Percentiles rank a stretch among this genome's conserved stretches.
Conservation (phyloP, 2,888 invertebrate genomes). For the Nesidiocoris tenuis region DNA sequence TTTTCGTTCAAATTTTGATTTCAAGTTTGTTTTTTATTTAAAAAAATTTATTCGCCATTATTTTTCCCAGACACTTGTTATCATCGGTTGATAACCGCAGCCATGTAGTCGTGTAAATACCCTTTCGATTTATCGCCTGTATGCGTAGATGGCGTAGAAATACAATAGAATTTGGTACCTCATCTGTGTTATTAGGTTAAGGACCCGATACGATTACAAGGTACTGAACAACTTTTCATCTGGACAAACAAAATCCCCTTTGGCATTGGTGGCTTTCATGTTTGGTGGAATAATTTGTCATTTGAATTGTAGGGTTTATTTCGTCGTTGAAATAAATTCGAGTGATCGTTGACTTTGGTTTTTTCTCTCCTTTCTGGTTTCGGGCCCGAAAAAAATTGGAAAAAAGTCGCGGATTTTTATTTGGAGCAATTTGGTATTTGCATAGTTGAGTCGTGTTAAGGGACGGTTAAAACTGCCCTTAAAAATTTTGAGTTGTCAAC, state of each 20-base stretch:
- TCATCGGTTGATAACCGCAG: too few species aligned
- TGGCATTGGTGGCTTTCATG: conserved; percentile 3
- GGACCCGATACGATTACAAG: neutral
- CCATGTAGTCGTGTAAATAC: too few species aligned
- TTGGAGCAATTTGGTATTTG: neutral
- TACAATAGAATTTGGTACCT: too few species aligned
- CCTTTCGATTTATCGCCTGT: too few species aligned
- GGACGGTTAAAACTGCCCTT: neutral
- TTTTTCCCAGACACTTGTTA: too few species aligned
- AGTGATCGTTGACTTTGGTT: neutral
- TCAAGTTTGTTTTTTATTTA: too few species aligned
- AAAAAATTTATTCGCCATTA: too few species aligned
- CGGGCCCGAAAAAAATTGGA: too few species aligned
- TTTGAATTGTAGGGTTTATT: neutral
- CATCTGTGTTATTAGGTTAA: conserved; percentile 35
- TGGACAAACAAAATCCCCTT: neutral
- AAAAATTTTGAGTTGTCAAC: neutral
- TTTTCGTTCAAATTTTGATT: too few species aligned
- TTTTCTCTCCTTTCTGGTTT: neutral
- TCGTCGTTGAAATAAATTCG: neutral
- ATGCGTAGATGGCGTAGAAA: too few species aligned
- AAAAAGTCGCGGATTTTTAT: too few species aligned
- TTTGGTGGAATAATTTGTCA: conserved; percentile 30
- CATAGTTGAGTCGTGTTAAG: neutral
- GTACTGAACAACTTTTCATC: conserved; percentile 1